Evolutionary conservation across 2,888 invertebrate species (phyloP).

Genomic region (Drosophila subquinaria): DNA sequence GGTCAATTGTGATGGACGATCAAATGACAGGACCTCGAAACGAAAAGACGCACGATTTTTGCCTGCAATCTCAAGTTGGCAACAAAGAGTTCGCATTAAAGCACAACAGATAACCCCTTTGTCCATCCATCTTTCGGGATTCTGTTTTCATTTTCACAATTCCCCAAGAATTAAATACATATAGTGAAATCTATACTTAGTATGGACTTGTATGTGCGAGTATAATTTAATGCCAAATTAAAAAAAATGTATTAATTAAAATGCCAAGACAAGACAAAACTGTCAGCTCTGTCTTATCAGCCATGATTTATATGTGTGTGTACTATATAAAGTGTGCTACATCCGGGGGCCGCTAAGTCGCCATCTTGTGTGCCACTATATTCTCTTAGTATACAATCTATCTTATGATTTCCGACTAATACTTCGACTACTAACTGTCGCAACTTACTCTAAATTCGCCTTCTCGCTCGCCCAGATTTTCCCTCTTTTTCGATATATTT

Average conservation of each 20-base stretch:
- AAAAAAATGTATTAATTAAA: slow-evolving; percentile 78
- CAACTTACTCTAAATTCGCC: background rate
- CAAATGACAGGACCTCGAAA: slow-evolving; percentile 36
- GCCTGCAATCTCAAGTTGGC: slow-evolving; percentile 31
- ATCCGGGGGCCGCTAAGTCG: slow-evolving; percentile 69
- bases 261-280: slow-evolving; percentile 40
- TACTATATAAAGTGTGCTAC: slow-evolving; percentile 56
- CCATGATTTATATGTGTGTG: slow-evolving; percentile 60
- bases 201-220: slow-evolving; percentile 12
- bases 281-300: slow-evolving; percentile 61
- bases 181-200: slow-evolving; percentile 20
- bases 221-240: slow-evolving; percentile 76
- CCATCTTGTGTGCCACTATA: slow-evolving; percentile 60
- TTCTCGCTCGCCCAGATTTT: background rate
- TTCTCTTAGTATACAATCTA: slow-evolving; percentile 39
- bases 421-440: slow-evolving; percentile 23
- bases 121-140: slow-evolving; percentile 39
- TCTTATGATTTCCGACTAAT: slow-evolving; percentile 50
- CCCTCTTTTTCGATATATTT: slow-evolving; percentile 2
- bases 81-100: slow-evolving; percentile 69
- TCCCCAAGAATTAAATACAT: slow-evolving; percentile 1
- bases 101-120: slow-evolving; percentile 76
- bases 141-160: background rate
- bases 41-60: background rate
- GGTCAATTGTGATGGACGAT: slow-evolving; percentile 65